Base-by-base conservation (phyloP, 2,797 vertebrate species). In the Glyptemys insculpta region DNA sequence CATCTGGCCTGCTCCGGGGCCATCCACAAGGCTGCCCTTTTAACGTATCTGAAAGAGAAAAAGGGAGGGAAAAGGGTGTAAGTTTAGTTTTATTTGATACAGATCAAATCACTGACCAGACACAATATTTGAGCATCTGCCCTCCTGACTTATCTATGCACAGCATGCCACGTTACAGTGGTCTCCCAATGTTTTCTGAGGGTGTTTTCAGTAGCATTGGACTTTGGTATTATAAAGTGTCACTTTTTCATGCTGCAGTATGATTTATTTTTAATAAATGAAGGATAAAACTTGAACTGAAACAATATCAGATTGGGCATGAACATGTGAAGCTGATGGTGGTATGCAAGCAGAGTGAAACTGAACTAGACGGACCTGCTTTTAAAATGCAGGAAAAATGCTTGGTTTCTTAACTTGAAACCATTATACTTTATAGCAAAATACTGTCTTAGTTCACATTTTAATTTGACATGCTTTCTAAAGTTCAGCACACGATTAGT, bases 1-100 rank as follows among this genome's bases (percentile, higher is more conserved):
- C 99, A 99, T 99, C 99, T 99, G 99, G 99, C 98, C 99, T 99
- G 98, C 98, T 99, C 98, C 98, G 98, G 98, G 99, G 99, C 99
- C 99, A 99, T 99, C 99, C 99, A 99, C 99, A 97, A 98, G 98
- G 98, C 98, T 99, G 98, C 99, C 99, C 99, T 99, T 97, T 98
- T 96, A 99, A 98, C 94, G 98, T 99, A 97, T 98, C 99, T 99
- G 98, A 90, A 98, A 98, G 88, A 97, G 86, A 98, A 88, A 94
- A 95, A 44, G 50, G 89, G 85, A 84, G 0, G 1, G 29, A 50
- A 95, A 88, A 87, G 41, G 89, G 79, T 50, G 4, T 31, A 89
- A 84, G 52, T 97, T 10, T 79, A 31, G 14, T 87, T 91, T 83
- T 54, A 2, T 9, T 2, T 81, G 41, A 50, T 44, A 86, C 57